Evolutionary conservation across 2,113 vertebrate genomes (phyloP).

Genomic region (Oncorhynchus kisutch): DNA sequence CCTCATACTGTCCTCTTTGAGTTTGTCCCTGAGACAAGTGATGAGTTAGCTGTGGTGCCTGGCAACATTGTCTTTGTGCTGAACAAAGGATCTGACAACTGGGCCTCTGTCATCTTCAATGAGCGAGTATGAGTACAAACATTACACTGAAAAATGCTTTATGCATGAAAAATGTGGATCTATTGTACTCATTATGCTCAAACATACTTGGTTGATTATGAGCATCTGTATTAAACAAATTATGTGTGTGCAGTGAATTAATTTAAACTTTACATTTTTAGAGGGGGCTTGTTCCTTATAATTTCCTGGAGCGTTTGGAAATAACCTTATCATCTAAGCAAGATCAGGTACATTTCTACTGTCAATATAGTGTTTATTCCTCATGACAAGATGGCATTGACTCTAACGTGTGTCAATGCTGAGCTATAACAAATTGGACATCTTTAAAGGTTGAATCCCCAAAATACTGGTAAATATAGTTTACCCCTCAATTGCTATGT

Average conservation of each 20-base stretch:
- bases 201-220: neutral
- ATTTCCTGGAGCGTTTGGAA: constrained; percentile 86
- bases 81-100: constrained; percentile 88
- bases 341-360: constrained; percentile 69
- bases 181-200: neutral
- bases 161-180: neutral
- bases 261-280: constrained; percentile 51
- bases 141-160: neutral
- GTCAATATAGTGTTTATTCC: neutral
- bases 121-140: constrained; percentile 77
- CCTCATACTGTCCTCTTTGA: constrained; percentile 87
- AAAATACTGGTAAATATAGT: too few relatives aligned
- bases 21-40: constrained; percentile 84
- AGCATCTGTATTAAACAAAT: neutral
- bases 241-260: neutral
- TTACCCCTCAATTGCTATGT: neutral
- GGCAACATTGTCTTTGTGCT: constrained; percentile 96
- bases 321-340: constrained; percentile 77
- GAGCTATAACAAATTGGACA: too few relatives aligned
- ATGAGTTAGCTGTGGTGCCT: constrained; percentile 88
- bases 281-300: constrained; percentile 93
- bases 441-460: too few relatives aligned
- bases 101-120: constrained; percentile 94
- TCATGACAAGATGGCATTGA: neutral
- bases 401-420: too few relatives aligned